phyloP scores from a whole-genome alignment of 2,888 invertebrate genomes.

The Amphiduros pacificus region DNA sequence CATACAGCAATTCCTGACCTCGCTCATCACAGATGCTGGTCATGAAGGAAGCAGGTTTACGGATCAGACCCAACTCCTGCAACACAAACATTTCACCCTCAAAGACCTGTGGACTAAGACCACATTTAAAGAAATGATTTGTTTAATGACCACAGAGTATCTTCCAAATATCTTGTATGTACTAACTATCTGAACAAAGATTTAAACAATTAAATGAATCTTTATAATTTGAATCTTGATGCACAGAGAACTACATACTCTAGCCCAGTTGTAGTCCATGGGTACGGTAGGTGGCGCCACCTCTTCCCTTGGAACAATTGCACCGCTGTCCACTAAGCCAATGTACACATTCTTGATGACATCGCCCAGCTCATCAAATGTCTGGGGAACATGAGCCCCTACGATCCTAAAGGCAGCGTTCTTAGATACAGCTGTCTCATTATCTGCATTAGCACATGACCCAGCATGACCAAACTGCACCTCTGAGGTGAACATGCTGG shows the following conservation, averaged over 20 bases:
- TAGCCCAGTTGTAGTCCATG: conserved; percentile 99
- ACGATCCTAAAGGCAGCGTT: conserved; percentile 80
- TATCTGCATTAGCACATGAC: conserved; percentile 90
- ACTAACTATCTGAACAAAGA: too few relatives aligned
- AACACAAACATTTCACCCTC: neutral
- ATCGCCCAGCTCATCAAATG: conserved; percentile 89
- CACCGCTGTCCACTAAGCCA: conserved; percentile 75
- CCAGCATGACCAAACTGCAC: conserved; percentile 99
- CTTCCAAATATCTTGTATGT: too few relatives aligned
- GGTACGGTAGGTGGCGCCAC: conserved; percentile 98
- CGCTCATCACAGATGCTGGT: conserved; percentile 99
- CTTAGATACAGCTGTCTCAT: conserved; percentile 92
- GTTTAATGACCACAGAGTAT: too few relatives aligned
- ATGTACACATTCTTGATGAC: conserved; percentile 69
- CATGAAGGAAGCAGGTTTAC: conserved; percentile 99
- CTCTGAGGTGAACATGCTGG: conserved; percentile 64
- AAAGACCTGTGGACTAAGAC: neutral
- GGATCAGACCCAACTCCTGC: conserved; percentile 91
- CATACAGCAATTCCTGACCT: conserved; percentile 94
- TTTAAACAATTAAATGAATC: too few relatives aligned
- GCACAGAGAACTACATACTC: conserved; percentile 62
- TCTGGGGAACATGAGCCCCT: conserved; percentile 88
- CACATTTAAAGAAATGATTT: neutral
- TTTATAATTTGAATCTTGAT: too few relatives aligned
- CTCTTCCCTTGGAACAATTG: conserved; percentile 85